Evolutionary conservation across 2,888 invertebrate genomes (phyloP).

Genomic region (Nasonovia ribisnigri): DNA sequence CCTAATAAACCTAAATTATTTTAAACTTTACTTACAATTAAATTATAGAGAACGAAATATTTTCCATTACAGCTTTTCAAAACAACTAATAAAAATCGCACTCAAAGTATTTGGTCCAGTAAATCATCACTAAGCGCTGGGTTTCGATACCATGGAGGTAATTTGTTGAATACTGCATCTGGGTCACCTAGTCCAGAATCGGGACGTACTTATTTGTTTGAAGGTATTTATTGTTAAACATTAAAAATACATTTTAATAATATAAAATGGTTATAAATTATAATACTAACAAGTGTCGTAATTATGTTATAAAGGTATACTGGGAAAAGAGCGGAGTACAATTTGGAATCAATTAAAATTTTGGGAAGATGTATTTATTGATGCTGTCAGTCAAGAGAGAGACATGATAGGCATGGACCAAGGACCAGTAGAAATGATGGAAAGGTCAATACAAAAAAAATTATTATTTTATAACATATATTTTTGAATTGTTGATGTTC

Average conservation of each 20-base stretch:
- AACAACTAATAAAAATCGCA: conserved; percentile 75
- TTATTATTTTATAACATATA: neutral
- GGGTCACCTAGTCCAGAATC: conserved; percentile 92
- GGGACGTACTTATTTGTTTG: conserved; percentile 90
- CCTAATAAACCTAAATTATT: too few species aligned
- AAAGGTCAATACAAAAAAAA: conserved; percentile 74
- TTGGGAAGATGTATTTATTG: conserved; percentile 99
- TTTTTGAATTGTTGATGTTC: conserved; percentile 38
- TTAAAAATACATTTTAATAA: neutral
- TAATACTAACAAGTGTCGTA: neutral
- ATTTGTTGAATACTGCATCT: conserved; percentile 80
- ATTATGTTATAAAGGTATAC: conserved; percentile 70
- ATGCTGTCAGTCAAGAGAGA: conserved; percentile 96
- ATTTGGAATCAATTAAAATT: conserved; percentile 99
- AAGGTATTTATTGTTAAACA: conserved; percentile 74
- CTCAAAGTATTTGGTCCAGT: conserved; percentile 91
- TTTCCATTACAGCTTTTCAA: conserved; percentile 79
- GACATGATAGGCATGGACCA: conserved; percentile 99
- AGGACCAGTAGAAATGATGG: conserved; percentile 99
- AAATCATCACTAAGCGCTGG: conserved; percentile 91
- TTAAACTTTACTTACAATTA: neutral
- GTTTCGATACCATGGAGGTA: conserved; percentile 88
- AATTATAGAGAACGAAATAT: conserved; percentile 52
- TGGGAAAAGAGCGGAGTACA: conserved; percentile 83
- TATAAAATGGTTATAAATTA: neutral